phyloP scores from a whole-genome alignment of 1,140 invertebrate species.

The Patella vulgata region DNA sequence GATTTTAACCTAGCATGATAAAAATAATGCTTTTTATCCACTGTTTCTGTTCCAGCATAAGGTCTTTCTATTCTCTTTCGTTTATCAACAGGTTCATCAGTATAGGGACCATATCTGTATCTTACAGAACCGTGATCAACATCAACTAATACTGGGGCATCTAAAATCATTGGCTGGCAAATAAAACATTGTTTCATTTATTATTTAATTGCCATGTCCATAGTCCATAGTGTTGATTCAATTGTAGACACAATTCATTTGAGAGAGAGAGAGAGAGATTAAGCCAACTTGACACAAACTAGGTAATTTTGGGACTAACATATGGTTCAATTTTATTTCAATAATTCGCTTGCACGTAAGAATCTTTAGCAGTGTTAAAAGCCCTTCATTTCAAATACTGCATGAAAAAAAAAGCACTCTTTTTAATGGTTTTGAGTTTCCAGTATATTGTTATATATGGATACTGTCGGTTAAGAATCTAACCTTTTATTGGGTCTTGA shows the following conservation, averaged over 20 bases:
- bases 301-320: too few species aligned
- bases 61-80: conserved; percentile 42
- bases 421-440: too few species aligned
- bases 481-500: too few species aligned
- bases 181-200: conserved; percentile 11
- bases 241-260: too few species aligned
- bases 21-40: conserved; percentile 57
- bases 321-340: too few species aligned
- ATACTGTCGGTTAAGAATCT: too few species aligned
- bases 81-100: conserved; percentile 24
- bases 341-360: too few species aligned
- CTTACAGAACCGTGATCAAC: conserved; percentile 57
- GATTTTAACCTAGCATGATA: conserved; percentile 51
- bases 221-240: neutral
- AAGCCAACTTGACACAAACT: too few species aligned
- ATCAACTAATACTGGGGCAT: conserved; percentile 54
- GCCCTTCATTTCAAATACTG: too few species aligned
- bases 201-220: neutral
- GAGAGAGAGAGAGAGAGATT: too few species aligned
- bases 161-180: conserved; percentile 40
- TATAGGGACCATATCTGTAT: conserved; percentile 44
- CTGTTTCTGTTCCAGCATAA: conserved; percentile 37
- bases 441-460: too few species aligned
- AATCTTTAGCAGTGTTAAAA: neutral
- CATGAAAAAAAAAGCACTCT: too few species aligned